Percentiles rank a stretch among this genome's conserved stretches.
These are phyloP conservation scores for Seriola dumerili DNA, from an alignment of 2,113 vertebrate genomes.

Conservation along the genomic window DNA sequence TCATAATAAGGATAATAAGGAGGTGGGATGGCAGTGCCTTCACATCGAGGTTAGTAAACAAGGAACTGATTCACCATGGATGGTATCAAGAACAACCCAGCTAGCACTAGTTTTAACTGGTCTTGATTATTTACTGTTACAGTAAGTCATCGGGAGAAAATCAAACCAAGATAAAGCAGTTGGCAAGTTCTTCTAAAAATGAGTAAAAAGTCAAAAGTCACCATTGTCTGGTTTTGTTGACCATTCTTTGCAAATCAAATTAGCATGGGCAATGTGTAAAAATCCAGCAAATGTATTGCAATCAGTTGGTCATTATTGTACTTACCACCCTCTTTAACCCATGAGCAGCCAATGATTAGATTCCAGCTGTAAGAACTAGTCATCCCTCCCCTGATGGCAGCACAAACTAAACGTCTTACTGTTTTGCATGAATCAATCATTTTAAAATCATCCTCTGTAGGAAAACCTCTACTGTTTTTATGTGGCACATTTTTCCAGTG, in stretches of 20 bases:
- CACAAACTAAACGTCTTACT: neutral
- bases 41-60: neutral
- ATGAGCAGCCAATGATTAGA: neutral
- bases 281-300: neutral
- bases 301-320: neutral
- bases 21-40: neutral
- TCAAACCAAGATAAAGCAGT: neutral
- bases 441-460: neutral
- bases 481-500: conserved; percentile 2
- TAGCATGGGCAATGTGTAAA: neutral
- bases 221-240: neutral
- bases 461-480: neutral
- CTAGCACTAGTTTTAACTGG: neutral
- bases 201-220: neutral
- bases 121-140: neutral
- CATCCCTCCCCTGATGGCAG: neutral
- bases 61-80: neutral
- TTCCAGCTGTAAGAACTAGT: neutral
- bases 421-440: neutral
- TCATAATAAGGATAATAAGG: neutral
- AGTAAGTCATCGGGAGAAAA: conserved; percentile 6
- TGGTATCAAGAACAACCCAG: neutral
- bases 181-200: neutral
- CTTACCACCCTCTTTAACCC: neutral
- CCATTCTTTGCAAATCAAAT: neutral